These are phyloP conservation scores for Chromobotia macracanthus DNA, from an alignment of 2,797 vertebrate genomes.

Conservation along the genomic window DNA sequence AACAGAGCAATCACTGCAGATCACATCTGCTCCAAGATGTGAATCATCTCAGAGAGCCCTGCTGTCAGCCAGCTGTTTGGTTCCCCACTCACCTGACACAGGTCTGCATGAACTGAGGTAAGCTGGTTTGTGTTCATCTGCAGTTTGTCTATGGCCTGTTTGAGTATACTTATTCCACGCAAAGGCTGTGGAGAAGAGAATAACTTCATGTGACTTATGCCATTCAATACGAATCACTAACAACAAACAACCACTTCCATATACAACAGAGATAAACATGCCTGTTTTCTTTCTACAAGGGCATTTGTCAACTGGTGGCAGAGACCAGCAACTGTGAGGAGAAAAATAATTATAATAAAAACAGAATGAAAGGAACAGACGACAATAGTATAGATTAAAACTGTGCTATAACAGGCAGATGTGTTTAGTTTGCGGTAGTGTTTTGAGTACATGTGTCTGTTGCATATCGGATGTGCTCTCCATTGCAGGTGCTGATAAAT, in stretches of 20 bases:
- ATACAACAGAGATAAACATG: constrained; percentile 65
- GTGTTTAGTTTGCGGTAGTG: neutral
- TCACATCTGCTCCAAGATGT: too few species aligned
- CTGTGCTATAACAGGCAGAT: neutral
- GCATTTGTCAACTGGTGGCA: constrained; percentile 99
- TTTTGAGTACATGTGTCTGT: constrained; percentile 95
- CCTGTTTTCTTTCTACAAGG: constrained; percentile 98
- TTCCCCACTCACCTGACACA: constrained; percentile 90
- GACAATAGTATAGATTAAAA: neutral
- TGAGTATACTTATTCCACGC: constrained; percentile 93
- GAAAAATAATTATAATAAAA: constrained; percentile 41
- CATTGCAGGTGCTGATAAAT: constrained; percentile 98
- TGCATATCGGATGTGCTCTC: constrained; percentile 98
- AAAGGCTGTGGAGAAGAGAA: constrained; percentile 84
- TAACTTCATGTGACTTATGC: neutral
- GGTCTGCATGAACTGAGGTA: constrained; percentile 98
- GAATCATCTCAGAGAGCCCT: neutral
- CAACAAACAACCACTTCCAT: neutral
- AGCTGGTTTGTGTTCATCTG: constrained; percentile 99
- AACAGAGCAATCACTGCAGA: too few species aligned
- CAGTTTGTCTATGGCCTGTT: constrained; percentile 99
- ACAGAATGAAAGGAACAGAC: constrained; percentile 23
- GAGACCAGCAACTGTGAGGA: constrained; percentile 91
- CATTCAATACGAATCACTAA: neutral
- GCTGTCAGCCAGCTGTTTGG: neutral